Evolutionary conservation across 2,113 vertebrate genomes (phyloP), one percentile per base, ranked within the genome.

Genomic region (Miniopterus natalensis): DNA sequence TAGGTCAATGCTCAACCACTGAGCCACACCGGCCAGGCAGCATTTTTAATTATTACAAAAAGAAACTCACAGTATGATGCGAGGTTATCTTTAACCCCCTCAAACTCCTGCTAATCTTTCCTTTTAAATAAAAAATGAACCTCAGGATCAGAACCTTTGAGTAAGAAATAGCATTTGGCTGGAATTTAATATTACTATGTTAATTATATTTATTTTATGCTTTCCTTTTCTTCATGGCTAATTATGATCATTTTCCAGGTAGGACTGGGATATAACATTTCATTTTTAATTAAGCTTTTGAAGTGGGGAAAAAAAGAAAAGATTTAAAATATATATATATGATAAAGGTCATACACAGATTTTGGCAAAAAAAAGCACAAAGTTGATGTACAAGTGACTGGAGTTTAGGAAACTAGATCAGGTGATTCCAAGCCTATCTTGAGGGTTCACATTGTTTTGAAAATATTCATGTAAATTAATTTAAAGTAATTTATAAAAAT

Each of bases 271-370:
- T 70, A 88, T 74, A 85, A 51, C 81, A 3, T 78, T 92, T 87
- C 18, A 80, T 80, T 85, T 95, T 73, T n/a, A 86, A 53, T 73
- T 47, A 77, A 42, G 79, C 21, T 88, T 84, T 83, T 89, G 49
- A 90, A 96, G 78, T 78, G 36, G 36, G 36, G 2, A 36, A 78
- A 85, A 94, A 63, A 87, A 55, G 4, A n/a, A 42, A 63, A 92
- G 25, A 47, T 74, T 73, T 75, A 78, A 75, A 63, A 66, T 45
- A 68, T 36, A 2, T 36, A 36, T 15, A 25, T 59, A 27, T 13
- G 66, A 81, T 88, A 73, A 93, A 45, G 18, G 2, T 77, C 61
- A 27, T 55, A 63, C 25, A 87, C 3, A 80, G 10, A 90, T 79
- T 71, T 88, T 75, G n/a, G 25, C 20, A 91, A 86, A 78, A 36